Evolutionary conservation across 2,888 invertebrate genomes (phyloP), one percentile per base, ranked within the genome.

Genomic region (Trissolcus brochymenae): DNA sequence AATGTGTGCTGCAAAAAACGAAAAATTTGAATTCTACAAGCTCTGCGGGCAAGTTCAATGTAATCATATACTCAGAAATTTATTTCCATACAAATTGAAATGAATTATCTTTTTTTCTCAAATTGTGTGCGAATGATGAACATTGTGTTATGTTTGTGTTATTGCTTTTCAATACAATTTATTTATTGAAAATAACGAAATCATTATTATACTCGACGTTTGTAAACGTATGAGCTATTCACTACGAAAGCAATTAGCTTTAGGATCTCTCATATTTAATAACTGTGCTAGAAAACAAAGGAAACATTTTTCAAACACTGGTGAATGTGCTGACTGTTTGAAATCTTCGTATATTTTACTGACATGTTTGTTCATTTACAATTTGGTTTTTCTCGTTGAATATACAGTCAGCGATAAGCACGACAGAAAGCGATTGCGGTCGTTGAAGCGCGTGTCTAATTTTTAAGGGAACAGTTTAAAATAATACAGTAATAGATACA

Each of bases 11-110:
- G 35, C 35, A 46, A 16, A 14, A 2, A 46, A 6, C 1, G 11
- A 17, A 16, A 49, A 59, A 16, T 29, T 16, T 51, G 19, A 73
- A 73, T 56, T 73, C 49, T 25, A 57, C 60, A 81, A 82, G 82
- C 82, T 82, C 82, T 82, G 82, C 82, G 78, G 81, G 80, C 82
- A 81, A 81, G 79, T 55, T 66, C 61, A 43, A 50, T 19, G 16
- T 6, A 40, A 21, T 19, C 14, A 56, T 16, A 29, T 19, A 35
- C 19, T 7, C 19, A 7, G 6, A 46, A 14, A 14, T 46, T 35
- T 3, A 35, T 35, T 35, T 35, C 35, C 35, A 35, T 35, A 35
- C 35, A 35, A 35, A 35, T 35, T 35, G 35, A 35, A 9, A 35
- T 35, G 16, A 14, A 16, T 46, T 7, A 46, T 46, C 14, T 14